Evolutionary conservation across 2,797 vertebrate genomes (phyloP), one percentile per base, ranked within the genome.

Genomic region (Tapirus indicus): DNA sequence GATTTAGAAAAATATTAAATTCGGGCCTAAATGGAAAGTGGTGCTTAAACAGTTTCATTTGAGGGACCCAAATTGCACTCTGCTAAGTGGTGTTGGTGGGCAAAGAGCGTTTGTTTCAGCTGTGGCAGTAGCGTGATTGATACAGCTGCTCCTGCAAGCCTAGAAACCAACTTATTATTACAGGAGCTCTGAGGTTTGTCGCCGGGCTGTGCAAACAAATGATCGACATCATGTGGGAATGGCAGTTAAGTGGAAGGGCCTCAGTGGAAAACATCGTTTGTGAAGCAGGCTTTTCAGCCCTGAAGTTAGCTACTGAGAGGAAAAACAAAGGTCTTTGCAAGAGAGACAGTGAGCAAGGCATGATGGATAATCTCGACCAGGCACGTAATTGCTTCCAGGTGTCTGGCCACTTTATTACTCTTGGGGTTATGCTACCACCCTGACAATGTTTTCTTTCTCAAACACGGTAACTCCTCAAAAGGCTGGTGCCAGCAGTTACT

Each of bases 361-460:
- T 97, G 97, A 98, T 98, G 97, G 96, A 98, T 98, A 98, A 97
- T 97, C 95, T 95, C 86, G 52, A 85, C 89, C 84, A 86, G 92
- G 95, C 92, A 96, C 68, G 68, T 98, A 95, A 98, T 98, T 98
- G 91, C 89, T 98, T 98, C 98, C 98, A 98, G 98, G 98, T 98
- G 97, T 96, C 96, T 85, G 82, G 88, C 98, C 97, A 91, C 95
- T 98, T 98, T 96, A 96, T 98, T 98, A 96, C 88, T 97, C 35
- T 0, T 87, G 96, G 94, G 91, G 64, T 69, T 97, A 78, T 6
- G 75, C 88, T 97, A 93, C 77, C 75, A 97, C 96, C 96, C 96
- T 96, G 96, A 98, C 97, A 98, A 97, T 74, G 72, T 98, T 96
- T 97, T 98, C 87, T 94, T 98, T 97, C 95, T 98, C 92, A 96